A percentile compares a stretch with the other conserved stretches of the same genome.
Conservation (phyloP, 1,140 invertebrate genomes). For the Macrostomum lignano region DNA sequence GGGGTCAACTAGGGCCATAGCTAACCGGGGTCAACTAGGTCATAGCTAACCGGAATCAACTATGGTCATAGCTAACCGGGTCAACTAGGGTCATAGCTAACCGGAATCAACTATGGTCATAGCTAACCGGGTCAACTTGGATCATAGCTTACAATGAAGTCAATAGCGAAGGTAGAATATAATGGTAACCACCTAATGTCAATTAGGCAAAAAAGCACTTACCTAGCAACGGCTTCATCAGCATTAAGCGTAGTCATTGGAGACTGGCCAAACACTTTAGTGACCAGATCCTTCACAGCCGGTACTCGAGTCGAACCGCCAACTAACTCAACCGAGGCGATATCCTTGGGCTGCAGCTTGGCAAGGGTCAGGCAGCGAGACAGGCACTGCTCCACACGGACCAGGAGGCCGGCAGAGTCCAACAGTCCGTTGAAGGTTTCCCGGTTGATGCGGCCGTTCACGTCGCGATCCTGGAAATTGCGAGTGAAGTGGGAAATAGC, state of each 20-base stretch:
- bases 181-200: too few species aligned
- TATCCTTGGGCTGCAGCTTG: slow-evolving; percentile 48
- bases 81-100: too few species aligned
- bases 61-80: too few species aligned
- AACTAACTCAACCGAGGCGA: slow-evolving; percentile 73
- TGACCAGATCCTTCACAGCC: slow-evolving; percentile 55
- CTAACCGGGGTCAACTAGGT: too few species aligned
- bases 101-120: too few species aligned
- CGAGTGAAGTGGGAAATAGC: too few species aligned
- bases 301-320: slow-evolving; percentile 80
- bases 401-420: slow-evolving; percentile 15
- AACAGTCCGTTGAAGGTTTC: slow-evolving; percentile 27
- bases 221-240: slow-evolving; percentile 80
- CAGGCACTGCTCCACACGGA: slow-evolving; percentile 12
- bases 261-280: slow-evolving; percentile 45
- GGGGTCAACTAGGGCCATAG: too few species aligned
- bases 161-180: too few species aligned
- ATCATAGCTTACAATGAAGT: too few species aligned
- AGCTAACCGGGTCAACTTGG: too few species aligned
- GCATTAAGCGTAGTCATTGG: slow-evolving; percentile 82
- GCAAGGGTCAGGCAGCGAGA: slow-evolving; percentile 8
- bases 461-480: slow-evolving; percentile 83
- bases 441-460: slow-evolving; percentile 33
- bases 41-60: too few species aligned
- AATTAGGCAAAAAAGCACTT: too few species aligned